Evolutionary conservation across 2,888 invertebrate species (phyloP).

Genomic region (Auanema freiburgensis): DNA sequence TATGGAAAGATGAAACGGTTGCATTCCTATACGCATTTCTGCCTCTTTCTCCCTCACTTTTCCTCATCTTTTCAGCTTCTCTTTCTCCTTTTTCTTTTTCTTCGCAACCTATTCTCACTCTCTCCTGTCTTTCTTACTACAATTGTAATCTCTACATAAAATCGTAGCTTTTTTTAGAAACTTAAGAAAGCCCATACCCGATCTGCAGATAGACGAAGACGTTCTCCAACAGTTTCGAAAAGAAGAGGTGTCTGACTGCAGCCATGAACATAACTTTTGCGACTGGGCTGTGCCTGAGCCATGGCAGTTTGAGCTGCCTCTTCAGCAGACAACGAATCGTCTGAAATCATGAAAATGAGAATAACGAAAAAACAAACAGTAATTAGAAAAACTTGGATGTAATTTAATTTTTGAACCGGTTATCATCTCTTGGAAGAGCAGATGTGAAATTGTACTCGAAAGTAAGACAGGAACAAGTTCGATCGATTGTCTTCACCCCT

Average conservation of each 20-base stretch:
- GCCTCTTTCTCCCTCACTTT: not conserved
- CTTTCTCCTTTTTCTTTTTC: not conserved
- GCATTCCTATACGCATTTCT: not conserved
- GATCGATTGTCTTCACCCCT: no score
- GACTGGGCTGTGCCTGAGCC: slow-evolving; percentile 40
- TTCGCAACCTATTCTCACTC: not conserved
- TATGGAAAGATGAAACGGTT: no score
- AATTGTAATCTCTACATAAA: slow-evolving; percentile 1
- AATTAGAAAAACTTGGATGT: no score
- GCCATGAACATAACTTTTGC: slow-evolving; percentile 60
- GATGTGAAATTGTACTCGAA: no score
- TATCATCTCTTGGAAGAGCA: no score
- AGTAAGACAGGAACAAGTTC: no score
- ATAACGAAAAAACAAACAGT: no score
- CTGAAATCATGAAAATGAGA: slow-evolving; percentile 24
- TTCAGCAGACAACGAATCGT: slow-evolving; percentile 46
- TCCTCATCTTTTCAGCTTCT: not conserved
- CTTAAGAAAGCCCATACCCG: slow-evolving; percentile 28
- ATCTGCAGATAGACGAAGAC: slow-evolving; percentile 55
- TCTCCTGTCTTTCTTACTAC: slow-evolving; percentile 2
- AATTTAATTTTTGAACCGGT: no score
- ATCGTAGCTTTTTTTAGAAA: slow-evolving; percentile 3
- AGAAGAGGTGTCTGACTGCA: slow-evolving; percentile 50
- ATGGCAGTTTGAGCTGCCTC: slow-evolving; percentile 44
- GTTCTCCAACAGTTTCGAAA: slow-evolving; percentile 60